Conservation (phyloP, 2,797 vertebrate genomes). For the Balearica regulorum region DNA sequence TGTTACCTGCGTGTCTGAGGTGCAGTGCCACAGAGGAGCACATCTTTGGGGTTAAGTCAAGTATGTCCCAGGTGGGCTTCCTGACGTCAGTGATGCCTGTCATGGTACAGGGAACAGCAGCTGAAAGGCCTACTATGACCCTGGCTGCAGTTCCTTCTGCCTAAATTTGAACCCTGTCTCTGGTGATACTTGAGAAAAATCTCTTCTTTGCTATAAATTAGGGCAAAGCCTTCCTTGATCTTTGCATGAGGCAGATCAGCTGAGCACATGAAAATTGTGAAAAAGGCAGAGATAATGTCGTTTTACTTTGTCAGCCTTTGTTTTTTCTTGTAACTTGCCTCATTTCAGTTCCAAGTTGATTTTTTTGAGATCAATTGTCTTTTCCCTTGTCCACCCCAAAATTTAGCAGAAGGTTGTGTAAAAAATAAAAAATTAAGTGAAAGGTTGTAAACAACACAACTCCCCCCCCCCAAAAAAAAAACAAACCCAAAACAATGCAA, state of each 20-base stretch:
- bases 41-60: neutral
- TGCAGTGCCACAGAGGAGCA: neutral
- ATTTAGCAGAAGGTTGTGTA: neutral
- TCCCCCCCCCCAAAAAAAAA: too few relatives aligned
- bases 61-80: neutral
- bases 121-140: neutral
- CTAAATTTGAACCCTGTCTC: neutral
- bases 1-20: neutral
- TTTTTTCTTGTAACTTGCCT: neutral
- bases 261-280: neutral
- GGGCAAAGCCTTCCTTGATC: neutral
- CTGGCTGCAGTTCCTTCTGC: neutral
- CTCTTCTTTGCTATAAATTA: neutral
- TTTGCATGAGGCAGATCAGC: neutral
- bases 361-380: neutral
- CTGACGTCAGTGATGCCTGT: neutral
- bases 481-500: neutral
- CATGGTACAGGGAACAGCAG: neutral
- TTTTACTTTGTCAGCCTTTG: neutral
- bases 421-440: neutral
- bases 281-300: neutral
- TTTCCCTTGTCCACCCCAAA: neutral
- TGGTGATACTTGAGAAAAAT: neutral
- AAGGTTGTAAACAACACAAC: neutral
- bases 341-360: neutral